Evolutionary conservation across 2,888 invertebrate species (phyloP).

Genomic region (Physocephala rufipes): DNA sequence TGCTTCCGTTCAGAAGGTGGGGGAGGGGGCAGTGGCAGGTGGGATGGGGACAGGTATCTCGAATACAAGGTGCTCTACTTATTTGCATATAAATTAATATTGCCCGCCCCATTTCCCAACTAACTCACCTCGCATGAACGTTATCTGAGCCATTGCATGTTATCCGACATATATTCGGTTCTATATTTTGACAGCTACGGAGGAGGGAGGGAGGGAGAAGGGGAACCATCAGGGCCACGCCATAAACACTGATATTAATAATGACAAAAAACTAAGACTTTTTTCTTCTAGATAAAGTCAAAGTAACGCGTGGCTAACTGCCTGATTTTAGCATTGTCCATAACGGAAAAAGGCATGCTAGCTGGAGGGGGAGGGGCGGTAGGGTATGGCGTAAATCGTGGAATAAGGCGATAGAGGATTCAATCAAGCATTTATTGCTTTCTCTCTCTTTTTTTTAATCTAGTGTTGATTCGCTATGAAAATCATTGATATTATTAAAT

Average conservation of each 20-base stretch:
- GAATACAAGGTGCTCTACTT: constrained; percentile 33
- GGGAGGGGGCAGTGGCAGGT: constrained; percentile 1
- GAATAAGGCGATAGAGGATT: too few species aligned
- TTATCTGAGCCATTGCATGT: constrained; percentile 19
- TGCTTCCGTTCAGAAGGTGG: constrained; percentile 15
- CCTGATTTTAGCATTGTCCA: too few species aligned
- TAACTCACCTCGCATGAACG: constrained; percentile 11
- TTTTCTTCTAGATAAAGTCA: too few species aligned
- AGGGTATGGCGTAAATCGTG: background rate
- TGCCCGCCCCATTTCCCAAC: constrained; percentile 42
- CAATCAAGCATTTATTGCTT: too few species aligned
- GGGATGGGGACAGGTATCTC: constrained; percentile 29
- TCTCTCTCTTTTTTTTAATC: background rate
- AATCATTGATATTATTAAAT: constrained; percentile 6
- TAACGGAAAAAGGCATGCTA: background rate
- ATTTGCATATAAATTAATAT: constrained; percentile 60
- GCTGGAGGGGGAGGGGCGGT: background rate
- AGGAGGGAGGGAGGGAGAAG: too few species aligned
- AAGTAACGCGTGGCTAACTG: too few species aligned
- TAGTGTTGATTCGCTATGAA: constrained; percentile 8
- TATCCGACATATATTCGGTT: constrained; percentile 1
- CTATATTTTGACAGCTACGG: too few species aligned
- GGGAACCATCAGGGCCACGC: too few species aligned
- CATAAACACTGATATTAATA: too few species aligned
- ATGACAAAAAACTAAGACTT: too few species aligned